Base-by-base conservation (phyloP, 2,888 invertebrate species). In the Hirtodrosophila alboralis region DNA sequence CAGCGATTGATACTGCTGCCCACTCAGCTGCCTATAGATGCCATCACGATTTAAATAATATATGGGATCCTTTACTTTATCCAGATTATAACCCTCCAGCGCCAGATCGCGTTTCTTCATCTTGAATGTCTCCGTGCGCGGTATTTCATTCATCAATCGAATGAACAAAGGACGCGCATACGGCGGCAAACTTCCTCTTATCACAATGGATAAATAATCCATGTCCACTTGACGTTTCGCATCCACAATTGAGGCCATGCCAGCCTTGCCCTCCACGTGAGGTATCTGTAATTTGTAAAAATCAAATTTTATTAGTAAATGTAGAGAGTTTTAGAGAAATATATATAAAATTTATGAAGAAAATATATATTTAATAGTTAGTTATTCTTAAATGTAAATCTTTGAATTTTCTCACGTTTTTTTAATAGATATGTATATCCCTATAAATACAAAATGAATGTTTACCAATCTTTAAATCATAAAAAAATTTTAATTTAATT, bases 141-240 rank as follows among this genome's bases (percentile, higher is more conserved):
- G 96, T 47, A 98, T 93, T 70, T 94, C 92, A 48, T 94, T 91
- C 86, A 96, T 92, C 58, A 97, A 91, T 49, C 98, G 92, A 28
- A 98, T 90, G 91, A 98, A 98, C 13, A 98, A 91, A 1, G 98
- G 98, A 13, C 96, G 92, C 0, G 98, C 97, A 89, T 97, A 98
- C 0, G 93, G 88, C 0, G 98, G 97, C 75, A 98, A 92, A 64
- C 93, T 92, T 77, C 93, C 92, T 86, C 94, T 93, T 37, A 96
- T 91, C 48, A 93, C 93, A n/a, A 92, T 91, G 16, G 94, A 93
- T 54, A 96, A 91, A 45, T 91, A 90, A 16, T 89, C 75, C 69
- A 95, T 90, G 80, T 94, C 92, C 49, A 95, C 89, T 56, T 91
- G 89, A 26, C 92, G 91, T 1, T 92, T 90, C 3, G 93, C 92